A percentile compares a stretch with the other conserved stretches of the same genome.
Evolutionary conservation across 2,888 invertebrate species (phyloP).

Genomic region (Micropterix aruncella): DNA sequence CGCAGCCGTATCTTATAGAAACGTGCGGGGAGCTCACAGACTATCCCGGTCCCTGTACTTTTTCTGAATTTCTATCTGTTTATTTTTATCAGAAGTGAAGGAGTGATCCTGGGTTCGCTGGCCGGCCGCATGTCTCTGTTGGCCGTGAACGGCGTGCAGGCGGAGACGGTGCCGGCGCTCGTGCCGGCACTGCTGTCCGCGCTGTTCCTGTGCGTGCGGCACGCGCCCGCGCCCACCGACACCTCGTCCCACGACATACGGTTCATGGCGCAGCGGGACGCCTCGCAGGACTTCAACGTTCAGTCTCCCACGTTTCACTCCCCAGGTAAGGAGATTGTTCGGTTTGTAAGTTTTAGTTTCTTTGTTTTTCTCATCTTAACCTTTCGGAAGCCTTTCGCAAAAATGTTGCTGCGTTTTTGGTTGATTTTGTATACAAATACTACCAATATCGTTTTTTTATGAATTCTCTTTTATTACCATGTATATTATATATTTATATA

Average conservation of each 20-base stretch:
- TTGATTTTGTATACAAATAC: too few relatives aligned
- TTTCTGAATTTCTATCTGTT: too few relatives aligned
- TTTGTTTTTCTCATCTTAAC: too few relatives aligned
- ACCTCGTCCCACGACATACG: not conserved
- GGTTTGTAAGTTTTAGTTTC: too few relatives aligned
- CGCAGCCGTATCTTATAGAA: too few relatives aligned
- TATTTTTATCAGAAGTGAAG: conserved; percentile 18
- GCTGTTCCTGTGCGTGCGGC: conserved; percentile 30
- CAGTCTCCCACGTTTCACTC: not conserved
- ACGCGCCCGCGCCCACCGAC: conserved; percentile 17
- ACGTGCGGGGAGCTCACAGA: too few relatives aligned
- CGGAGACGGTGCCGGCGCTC: conserved; percentile 25
- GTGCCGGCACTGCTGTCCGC: conserved; percentile 31
- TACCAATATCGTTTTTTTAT: too few relatives aligned
- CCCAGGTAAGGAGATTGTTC: not conserved
- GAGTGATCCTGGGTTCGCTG: conserved; percentile 27
- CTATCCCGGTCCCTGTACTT: too few relatives aligned
- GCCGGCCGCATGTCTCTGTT: conserved; percentile 24
- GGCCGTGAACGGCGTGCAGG: conserved; percentile 32
- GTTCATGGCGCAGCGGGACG: not conserved
- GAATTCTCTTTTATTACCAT: too few relatives aligned
- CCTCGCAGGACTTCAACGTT: not conserved
- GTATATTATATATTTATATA: too few relatives aligned
- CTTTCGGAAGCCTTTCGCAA: too few relatives aligned
- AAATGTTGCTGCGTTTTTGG: too few relatives aligned